Conservation (phyloP, 1,140 invertebrate genomes). For the Zaprionus kolodkinae region DNA sequence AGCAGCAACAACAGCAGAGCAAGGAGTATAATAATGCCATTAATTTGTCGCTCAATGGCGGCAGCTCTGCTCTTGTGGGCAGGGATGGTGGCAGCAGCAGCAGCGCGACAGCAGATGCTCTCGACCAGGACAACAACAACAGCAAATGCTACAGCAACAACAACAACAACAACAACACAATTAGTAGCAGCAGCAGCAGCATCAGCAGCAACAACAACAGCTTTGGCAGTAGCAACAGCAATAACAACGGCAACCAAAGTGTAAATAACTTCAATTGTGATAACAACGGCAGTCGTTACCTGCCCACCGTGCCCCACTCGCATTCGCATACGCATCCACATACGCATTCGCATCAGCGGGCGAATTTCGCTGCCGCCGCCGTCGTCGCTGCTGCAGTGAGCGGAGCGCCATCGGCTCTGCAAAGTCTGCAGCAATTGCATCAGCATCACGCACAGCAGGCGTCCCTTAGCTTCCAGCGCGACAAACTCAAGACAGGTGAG, state of each 20-base stretch:
- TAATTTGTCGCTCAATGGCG: constrained; percentile 82
- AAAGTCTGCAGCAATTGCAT: constrained; percentile 82
- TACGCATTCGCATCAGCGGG: constrained; percentile 50
- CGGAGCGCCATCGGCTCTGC: constrained; percentile 73
- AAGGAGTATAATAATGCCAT: constrained; percentile 84
- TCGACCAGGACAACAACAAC: constrained; percentile 49
- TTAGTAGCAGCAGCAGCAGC: constrained; percentile 39
- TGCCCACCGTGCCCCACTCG: constrained; percentile 47
- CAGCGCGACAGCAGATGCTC: constrained; percentile 8
- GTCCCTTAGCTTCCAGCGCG: constrained; percentile 70
- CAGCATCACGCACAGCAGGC: constrained; percentile 83
- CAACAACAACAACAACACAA: constrained; percentile 38
- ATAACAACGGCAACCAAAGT: constrained; percentile 59
- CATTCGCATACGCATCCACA: constrained; percentile 52
- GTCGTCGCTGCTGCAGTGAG: constrained; percentile 60
- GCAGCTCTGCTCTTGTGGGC: constrained; percentile 24
- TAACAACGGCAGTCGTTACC: constrained; percentile 68
- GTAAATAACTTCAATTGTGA: constrained; percentile 83
- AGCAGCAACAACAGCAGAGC: constrained; percentile 46
- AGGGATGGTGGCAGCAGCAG: constrained; percentile 4
- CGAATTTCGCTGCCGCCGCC: constrained; percentile 60
- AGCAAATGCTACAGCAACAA: constrained; percentile 51
- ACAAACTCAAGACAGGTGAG: constrained; percentile 80
- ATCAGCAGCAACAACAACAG: constrained; percentile 46
- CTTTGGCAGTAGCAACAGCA: constrained; percentile 44